phyloP scores from a whole-genome alignment of 2,797 vertebrate species.

The Petrocephalus schoutedeni region DNA sequence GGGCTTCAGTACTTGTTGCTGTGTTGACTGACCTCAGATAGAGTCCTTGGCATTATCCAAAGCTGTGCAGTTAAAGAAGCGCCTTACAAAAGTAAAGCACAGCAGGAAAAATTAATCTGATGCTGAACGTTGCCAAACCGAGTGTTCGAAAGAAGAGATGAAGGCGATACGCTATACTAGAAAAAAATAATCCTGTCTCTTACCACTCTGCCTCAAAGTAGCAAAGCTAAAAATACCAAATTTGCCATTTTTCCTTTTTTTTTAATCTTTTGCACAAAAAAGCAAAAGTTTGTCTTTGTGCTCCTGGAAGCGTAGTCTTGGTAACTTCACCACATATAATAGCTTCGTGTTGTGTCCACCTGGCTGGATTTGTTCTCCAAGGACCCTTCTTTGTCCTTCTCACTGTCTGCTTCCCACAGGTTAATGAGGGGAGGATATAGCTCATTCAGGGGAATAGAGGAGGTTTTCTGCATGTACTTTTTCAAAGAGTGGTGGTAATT shows the following conservation, averaged over 20 bases:
- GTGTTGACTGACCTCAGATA: constrained; percentile 50
- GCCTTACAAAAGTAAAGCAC: constrained; percentile 66
- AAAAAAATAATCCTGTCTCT: constrained; percentile 64
- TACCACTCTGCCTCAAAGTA: constrained; percentile 59
- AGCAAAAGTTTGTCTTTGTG: constrained; percentile 51
- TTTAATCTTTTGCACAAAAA: constrained; percentile 72
- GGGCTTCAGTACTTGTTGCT: constrained; percentile 49
- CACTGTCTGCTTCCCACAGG: constrained; percentile 91
- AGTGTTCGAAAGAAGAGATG: constrained; percentile 59
- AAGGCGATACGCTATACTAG: constrained; percentile 83
- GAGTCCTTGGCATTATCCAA: constrained; percentile 62
- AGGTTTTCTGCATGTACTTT: constrained; percentile 99
- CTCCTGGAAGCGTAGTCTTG: constrained; percentile 48
- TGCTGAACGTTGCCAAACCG: constrained; percentile 71
- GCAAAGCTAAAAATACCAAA: constrained; percentile 81
- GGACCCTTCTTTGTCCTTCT: constrained; percentile 88
- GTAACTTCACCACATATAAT: constrained; percentile 92
- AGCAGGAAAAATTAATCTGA: constrained; percentile 64
- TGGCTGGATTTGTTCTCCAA: constrained; percentile 82
- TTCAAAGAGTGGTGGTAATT: constrained; percentile 96
- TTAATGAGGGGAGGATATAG: constrained; percentile 96
- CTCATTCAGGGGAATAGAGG: constrained; percentile 92
- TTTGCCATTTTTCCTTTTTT: constrained; percentile 41
- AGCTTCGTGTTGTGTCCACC: constrained; percentile 96
- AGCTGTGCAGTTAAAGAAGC: constrained; percentile 70